These are phyloP conservation scores for Hymenopus coronatus DNA, from an alignment of 2,888 invertebrate species.

Conservation along the genomic window DNA sequence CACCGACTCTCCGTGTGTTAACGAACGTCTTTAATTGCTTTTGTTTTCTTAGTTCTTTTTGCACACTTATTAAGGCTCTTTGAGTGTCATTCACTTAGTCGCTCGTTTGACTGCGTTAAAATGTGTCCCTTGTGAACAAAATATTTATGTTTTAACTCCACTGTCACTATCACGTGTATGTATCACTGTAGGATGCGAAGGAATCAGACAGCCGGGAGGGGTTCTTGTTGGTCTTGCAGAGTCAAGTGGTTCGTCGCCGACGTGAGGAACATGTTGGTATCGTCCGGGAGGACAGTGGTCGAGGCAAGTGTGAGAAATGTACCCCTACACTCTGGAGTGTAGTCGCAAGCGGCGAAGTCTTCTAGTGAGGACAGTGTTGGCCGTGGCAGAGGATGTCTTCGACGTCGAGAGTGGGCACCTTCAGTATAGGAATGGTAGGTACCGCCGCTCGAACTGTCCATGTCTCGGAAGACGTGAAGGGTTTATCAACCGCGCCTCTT, in stretches of 20 bases:
- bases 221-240: not conserved
- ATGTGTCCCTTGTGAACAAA: not conserved
- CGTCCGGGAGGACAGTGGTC: not conserved
- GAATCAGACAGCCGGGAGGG: not conserved
- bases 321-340: not conserved
- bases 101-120: not conserved
- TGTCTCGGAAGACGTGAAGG: not conserved
- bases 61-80: not conserved
- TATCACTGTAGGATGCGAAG: not conserved
- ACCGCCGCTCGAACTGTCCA: slow-evolving; percentile 7
- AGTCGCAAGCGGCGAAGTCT: not conserved
- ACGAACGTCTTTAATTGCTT: not conserved
- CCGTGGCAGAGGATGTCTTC: not conserved
- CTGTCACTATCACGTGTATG: not conserved
- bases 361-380: not conserved
- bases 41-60: not conserved
- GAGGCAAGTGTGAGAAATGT: not conserved
- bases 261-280: not conserved
- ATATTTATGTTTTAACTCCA: not conserved
- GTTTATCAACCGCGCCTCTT: not conserved
- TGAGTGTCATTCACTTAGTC: not conserved
- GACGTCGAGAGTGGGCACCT: not conserved
- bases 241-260: not conserved
- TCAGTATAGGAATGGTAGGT: not conserved
- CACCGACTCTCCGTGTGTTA: not conserved